A percentile compares a stretch with the other conserved stretches of the same genome.
Conservation (phyloP, 2,888 invertebrate genomes). For the Trachelus troglodyta region DNA sequence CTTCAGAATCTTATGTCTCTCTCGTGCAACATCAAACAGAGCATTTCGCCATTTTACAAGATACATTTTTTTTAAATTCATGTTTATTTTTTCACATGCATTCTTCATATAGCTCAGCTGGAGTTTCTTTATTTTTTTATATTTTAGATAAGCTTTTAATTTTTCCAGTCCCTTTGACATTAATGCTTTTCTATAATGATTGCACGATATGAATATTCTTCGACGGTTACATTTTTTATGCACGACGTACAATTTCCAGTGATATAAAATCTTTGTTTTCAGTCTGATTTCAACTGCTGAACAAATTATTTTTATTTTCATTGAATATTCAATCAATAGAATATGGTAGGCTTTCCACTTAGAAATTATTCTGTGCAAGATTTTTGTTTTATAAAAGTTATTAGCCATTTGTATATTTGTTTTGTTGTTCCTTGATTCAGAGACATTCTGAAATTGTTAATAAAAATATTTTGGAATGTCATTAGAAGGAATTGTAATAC, state of each 20-base stretch:
- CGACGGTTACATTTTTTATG: conserved; percentile 38
- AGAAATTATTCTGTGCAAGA: conserved; percentile 19
- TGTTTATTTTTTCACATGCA: conserved; percentile 18
- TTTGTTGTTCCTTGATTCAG: conserved; percentile 14
- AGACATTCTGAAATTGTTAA: conserved; percentile 24
- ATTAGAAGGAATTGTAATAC: neutral
- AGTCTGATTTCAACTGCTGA: conserved; percentile 13
- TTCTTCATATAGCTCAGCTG: conserved; percentile 26
- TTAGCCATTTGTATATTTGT: conserved; percentile 15
- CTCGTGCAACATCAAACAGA: conserved; percentile 25
- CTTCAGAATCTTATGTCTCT: conserved; percentile 29
- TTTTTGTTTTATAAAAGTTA: conserved; percentile 18
- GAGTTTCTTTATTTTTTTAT: conserved; percentile 31
- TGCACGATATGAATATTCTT: conserved; percentile 23
- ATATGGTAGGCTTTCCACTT: conserved; percentile 28
- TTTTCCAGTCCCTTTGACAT: conserved; percentile 16
- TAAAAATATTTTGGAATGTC: neutral
- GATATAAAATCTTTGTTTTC: conserved; percentile 22
- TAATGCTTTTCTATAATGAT: conserved; percentile 28
- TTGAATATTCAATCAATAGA: conserved; percentile 9
- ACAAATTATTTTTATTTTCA: conserved; percentile 17
- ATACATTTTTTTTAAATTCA: conserved; percentile 20
- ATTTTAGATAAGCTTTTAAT: conserved; percentile 28
- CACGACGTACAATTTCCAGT: conserved; percentile 35
- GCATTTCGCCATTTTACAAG: conserved; percentile 37